Evolutionary conservation across 2,797 vertebrate genomes (phyloP), one percentile per base, ranked within the genome.

Genomic region (Apodemus agrarius): DNA sequence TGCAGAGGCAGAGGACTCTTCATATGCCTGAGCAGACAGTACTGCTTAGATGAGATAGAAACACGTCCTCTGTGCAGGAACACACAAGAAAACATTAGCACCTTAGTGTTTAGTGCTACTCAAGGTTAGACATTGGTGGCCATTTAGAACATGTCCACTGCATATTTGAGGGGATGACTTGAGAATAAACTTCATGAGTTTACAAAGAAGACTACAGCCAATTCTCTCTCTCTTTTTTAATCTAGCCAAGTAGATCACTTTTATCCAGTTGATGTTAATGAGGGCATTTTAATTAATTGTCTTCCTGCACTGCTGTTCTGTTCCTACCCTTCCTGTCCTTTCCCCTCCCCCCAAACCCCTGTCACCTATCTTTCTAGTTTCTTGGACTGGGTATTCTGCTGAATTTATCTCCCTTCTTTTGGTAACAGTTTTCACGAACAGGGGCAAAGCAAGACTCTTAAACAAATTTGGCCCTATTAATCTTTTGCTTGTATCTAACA

Each of bases 401-500:
- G 54, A 65, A n/a, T 63, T 34, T 72, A 46, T 81, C 12, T 2
- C 11, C 78, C 69, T 83, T 91, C 10, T 79, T 69, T 84, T 40
- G 29, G 57, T 34, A 17, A 31, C 10, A 29, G 14, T 88, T 40
- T 91, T 93, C 67, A n/a, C 16, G 82, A 94, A 75, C n/a, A 93
- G 75, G 21, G 3, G 6, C 21, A 65, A 26, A 22, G 8, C 21
- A 49, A 8, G 21, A 78, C 67, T 54, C 61, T 7, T 69, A 74
- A 90, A 49, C 6, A 81, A 49, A 75, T 31, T 82, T n/a, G 59
- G 57, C 89, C 81, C 82, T 57, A 89, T 85, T 94, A 52, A 40
- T 86, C 19, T 79, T 90, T 92, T 93, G 24, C 29, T 90, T 85
- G 3, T 63, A 87, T 91, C 94, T 80, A 92, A 79, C 80, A 40